phyloP scores from a whole-genome alignment of 1,140 invertebrate genomes.

The Himalopsyche phryganea region DNA sequence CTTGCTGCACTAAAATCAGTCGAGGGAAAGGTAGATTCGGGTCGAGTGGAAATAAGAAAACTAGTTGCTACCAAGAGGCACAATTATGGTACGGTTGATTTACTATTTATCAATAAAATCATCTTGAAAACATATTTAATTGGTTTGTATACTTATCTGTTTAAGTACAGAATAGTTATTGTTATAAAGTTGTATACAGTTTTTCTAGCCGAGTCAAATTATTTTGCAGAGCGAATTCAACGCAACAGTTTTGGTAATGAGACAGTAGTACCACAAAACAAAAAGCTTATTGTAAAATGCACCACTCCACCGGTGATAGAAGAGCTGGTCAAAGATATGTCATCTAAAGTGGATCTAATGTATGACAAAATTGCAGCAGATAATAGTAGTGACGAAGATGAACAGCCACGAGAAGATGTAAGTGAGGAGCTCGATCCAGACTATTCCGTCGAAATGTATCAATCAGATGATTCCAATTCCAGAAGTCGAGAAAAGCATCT shows the following conservation, averaged over 20 bases:
- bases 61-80: background rate
- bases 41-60: conserved; percentile 5
- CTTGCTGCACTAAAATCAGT: conserved; percentile 41
- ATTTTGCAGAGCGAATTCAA: conserved; percentile 7
- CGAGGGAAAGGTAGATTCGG: conserved; percentile 39
- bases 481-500: background rate
- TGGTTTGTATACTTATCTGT: too few relatives aligned
- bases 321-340: conserved; percentile 38
- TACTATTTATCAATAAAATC: background rate
- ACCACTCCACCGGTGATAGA: conserved; percentile 35
- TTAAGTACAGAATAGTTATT: too few relatives aligned
- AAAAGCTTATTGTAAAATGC: conserved; percentile 35
- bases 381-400: conserved; percentile 3
- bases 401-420: background rate
- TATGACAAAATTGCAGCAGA: conserved; percentile 30
- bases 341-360: conserved; percentile 43
- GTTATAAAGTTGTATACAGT: too few relatives aligned
- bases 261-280: conserved; percentile 5
- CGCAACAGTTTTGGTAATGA: conserved; percentile 9
- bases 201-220: too few relatives aligned
- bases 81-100: background rate
- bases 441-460: conserved; percentile 11
- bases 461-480: background rate
- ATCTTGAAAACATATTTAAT: too few relatives aligned
- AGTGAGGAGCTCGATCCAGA: conserved; percentile 1